Base-by-base conservation (phyloP, 2,888 invertebrate genomes). In the Drosophila atripex region DNA sequence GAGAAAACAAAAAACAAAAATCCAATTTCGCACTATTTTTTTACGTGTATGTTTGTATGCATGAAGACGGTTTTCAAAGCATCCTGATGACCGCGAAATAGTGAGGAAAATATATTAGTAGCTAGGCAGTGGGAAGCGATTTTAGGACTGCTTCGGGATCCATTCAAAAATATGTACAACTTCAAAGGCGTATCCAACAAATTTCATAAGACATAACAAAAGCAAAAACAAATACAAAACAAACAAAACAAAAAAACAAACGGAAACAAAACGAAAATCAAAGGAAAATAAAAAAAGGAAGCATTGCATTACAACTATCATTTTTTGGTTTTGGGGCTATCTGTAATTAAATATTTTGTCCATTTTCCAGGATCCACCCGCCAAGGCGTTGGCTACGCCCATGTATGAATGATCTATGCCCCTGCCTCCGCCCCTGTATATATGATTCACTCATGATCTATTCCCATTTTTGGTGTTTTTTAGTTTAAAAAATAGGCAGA, bases 91-190 rank as follows among this genome's bases (percentile, higher is more conserved):
- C 8, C 39, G 38, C 4, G 14, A 39, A 43, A 18, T 16, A 46
- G 38, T 16, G 30, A 43, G 25, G 41, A 38, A 9, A 32, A 35
- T 66, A 50, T 47, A 55, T 39, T 50, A 55, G 68, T 70, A 70
- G 68, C 41, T 68, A 68, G 59, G 70, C 51, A 32, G 51, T 5
- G 35, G 70, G 51, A 58, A 58, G 51, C 70, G 54, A 63, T 55
- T 65, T 65, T 65, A 30, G 55, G 23, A 47, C 68, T 66, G 65
- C 55, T 66, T 66, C 55, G 55, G 55, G 49, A 66, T 66, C 66
- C 53, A 66, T 60, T 18, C 16, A 41, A 28, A 28, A 41, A 41
- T 39, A 54, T 53, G 49, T 55, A 65, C 66, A 65, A 65, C 28
- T 47, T 25, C 47, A 39, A 39, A 35, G 32, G 54, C 66, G 41